Conservation (phyloP, 2,888 invertebrate species). For the Pelosia muscerda region DNA sequence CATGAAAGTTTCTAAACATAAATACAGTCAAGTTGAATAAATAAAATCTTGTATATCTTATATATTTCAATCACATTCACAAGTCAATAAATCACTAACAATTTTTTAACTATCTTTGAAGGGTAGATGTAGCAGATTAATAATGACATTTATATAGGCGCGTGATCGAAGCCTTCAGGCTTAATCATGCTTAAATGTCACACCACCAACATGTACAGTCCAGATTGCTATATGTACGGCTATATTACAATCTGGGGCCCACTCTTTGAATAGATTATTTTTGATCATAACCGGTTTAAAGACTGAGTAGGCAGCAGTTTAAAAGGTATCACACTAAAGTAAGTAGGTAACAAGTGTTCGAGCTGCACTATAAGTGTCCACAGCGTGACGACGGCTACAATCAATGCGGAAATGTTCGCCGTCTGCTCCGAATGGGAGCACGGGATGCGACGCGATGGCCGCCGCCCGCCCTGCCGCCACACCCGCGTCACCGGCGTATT, state of each 20-base stretch:
- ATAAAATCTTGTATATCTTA: conserved; percentile 31
- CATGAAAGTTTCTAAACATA: conserved; percentile 28
- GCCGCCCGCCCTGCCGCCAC: conserved; percentile 54
- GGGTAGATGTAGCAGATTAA: conserved; percentile 13
- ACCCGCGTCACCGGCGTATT: conserved; percentile 71
- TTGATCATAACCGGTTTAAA: conserved; percentile 1
- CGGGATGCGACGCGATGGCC: conserved; percentile 76
- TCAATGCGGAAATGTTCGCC: conserved; percentile 81
- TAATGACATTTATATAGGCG: conserved; percentile 23
- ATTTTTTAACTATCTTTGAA: conserved; percentile 3
- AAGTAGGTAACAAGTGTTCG: conserved; percentile 51
- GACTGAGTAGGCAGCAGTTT: conserved; percentile 36
- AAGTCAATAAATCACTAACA: conserved; percentile 26
- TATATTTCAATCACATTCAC: conserved; percentile 24
- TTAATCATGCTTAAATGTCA: conserved; percentile 26
- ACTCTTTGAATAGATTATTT: conserved; percentile 15
- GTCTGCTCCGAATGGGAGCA: conserved; percentile 79
- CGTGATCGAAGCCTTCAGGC: conserved; percentile 23
- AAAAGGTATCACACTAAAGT: conserved; percentile 45
- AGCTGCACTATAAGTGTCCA: conserved; percentile 75
- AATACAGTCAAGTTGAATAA: conserved; percentile 23
- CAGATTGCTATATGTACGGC: conserved; percentile 15
- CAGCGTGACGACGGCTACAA: conserved; percentile 75
- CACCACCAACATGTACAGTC: conserved; percentile 18
- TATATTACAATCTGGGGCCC: conserved; percentile 8